Conservation (phyloP, 2,888 invertebrate genomes). For the Lysandra coridon region DNA sequence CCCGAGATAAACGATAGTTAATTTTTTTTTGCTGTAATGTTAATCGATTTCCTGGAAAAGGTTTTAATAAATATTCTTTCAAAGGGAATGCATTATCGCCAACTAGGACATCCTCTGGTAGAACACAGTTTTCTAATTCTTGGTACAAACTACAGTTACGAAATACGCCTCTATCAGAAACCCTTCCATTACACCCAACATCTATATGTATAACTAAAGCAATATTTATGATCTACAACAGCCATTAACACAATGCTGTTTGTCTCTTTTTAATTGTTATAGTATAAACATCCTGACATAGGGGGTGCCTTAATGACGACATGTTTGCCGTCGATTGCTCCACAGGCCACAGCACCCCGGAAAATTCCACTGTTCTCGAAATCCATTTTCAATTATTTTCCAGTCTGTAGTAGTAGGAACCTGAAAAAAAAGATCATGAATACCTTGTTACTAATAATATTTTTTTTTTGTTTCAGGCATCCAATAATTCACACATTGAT, state of each 20-base stretch:
- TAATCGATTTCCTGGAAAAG: not conserved
- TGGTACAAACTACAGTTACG: slow-evolving; percentile 38
- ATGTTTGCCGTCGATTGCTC: not conserved
- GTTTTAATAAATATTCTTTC: slow-evolving; percentile 1
- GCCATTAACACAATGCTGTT: not conserved
- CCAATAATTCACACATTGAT: not conserved
- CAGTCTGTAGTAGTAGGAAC: not conserved
- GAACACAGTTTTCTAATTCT: slow-evolving; percentile 38
- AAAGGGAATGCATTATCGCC: slow-evolving; percentile 4
- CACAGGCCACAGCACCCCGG: not conserved
- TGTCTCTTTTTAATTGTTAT: not conserved
- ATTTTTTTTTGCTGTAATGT: not conserved
- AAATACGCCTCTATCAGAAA: slow-evolving; percentile 45
- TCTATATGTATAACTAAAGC: not conserved
- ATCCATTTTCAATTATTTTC: not conserved
- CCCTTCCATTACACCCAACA: slow-evolving; percentile 33
- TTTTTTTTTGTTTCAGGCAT: not conserved
- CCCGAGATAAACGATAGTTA: not conserved
- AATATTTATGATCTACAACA: not conserved
- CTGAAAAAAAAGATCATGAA: not conserved
- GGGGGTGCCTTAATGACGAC: not conserved
- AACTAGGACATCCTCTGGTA: slow-evolving; percentile 39
- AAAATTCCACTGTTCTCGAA: not conserved
- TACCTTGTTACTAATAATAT: not conserved
- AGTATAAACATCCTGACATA: not conserved